Conservation (phyloP, 2,113 vertebrate genomes). For the Xenopus tropicalis region UCB_Xtro_10.0 CM004443.2:199307001-199307500, state of each 20-base stretch:
- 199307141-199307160: background rate
- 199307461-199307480: background rate
- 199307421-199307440: background rate
- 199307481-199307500: background rate
- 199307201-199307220: background rate
- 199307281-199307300: too few species aligned
- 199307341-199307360: constrained; percentile 14
- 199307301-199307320: too few species aligned
- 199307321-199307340: too few species aligned
- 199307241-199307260: background rate
- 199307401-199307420: constrained; percentile 25
- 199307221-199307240: background rate
- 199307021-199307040: too few species aligned
- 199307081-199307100: background rate
- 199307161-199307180: background rate
- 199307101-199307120: background rate
- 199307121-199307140: constrained; percentile 2
- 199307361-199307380: background rate
- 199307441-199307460: constrained; percentile 15
- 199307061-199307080: background rate
- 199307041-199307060: too few species aligned
- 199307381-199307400: constrained; percentile 36
- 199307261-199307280: background rate
- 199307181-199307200: background rate
- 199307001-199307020: too few species aligned